Conservation (phyloP, 2,797 vertebrate species). For the Leptatherina wallacei region DNA sequence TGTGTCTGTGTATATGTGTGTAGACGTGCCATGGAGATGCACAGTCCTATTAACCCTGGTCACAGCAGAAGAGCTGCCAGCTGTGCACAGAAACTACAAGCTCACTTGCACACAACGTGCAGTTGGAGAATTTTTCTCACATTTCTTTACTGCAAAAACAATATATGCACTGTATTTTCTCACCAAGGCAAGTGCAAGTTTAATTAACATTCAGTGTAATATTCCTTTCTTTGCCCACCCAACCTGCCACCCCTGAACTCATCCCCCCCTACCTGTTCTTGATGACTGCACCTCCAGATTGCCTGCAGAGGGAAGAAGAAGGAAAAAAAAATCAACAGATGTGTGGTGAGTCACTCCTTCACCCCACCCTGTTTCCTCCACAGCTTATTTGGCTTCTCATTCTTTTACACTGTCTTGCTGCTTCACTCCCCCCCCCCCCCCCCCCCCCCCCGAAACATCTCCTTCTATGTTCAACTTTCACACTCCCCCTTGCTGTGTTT, state of each 20-base stretch:
- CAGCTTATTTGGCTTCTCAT: slow-evolving; percentile 20
- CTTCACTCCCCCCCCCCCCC: no score
- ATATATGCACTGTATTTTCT: slow-evolving; percentile 50
- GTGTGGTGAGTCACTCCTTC: slow-evolving; percentile 71
- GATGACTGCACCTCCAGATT: slow-evolving; percentile 88
- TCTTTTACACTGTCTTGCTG: slow-evolving; percentile 32
- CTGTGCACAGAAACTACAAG: slow-evolving; percentile 27
- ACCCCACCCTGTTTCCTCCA: slow-evolving; percentile 47
- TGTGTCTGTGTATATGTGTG: slow-evolving; percentile 10
- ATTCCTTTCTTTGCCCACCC: slow-evolving; percentile 43
- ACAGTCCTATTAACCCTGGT: slow-evolving; percentile 53
- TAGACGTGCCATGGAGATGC: slow-evolving; percentile 11
- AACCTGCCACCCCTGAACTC: slow-evolving; percentile 17
- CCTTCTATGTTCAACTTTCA: slow-evolving; percentile 59
- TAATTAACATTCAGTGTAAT: slow-evolving; percentile 75
- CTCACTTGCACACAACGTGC: not conserved
- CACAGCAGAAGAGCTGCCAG: slow-evolving; percentile 39
- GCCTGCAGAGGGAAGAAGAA: slow-evolving; percentile 75
- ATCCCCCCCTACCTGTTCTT: slow-evolving; percentile 84
- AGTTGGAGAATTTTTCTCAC: slow-evolving; percentile 30
- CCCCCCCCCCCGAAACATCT: slow-evolving; percentile 5
- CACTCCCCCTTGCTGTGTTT: slow-evolving; percentile 28
- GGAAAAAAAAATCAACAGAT: slow-evolving; percentile 48
- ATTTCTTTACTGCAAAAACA: slow-evolving; percentile 26
- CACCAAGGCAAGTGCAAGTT: slow-evolving; percentile 67